A percentile compares a stretch with the other conserved stretches of the same genome.
Conservation (phyloP, 1,140 invertebrate genomes). For the Brachionus manjavacas region DNA sequence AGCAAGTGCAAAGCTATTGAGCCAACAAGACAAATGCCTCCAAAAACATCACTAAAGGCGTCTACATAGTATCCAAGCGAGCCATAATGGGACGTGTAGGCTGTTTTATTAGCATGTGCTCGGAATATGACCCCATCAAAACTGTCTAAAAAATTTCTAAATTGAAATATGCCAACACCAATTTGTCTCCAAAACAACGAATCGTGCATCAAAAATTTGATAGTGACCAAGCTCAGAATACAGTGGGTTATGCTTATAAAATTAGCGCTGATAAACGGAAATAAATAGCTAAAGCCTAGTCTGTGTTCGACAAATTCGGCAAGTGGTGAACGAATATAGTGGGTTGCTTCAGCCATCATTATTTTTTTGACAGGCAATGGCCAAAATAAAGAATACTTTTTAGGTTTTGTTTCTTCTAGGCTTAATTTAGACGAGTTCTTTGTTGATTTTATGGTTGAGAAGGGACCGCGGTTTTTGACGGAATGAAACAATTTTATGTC, state of each 20-base stretch:
- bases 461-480: constrained; percentile 47
- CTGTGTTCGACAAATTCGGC: constrained; percentile 50
- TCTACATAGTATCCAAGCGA: constrained; percentile 52
- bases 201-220: constrained; percentile 50
- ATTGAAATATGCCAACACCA: constrained; percentile 50
- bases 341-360: constrained; percentile 51
- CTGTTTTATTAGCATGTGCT: constrained; percentile 39
- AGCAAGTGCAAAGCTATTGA: constrained; percentile 27
- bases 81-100: constrained; percentile 48
- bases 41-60: constrained; percentile 48
- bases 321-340: constrained; percentile 50
- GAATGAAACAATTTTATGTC: constrained; percentile 49
- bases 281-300: constrained; percentile 50
- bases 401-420: neutral
- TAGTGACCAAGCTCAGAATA: constrained; percentile 47
- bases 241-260: constrained; percentile 51
- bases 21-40: constrained; percentile 47
- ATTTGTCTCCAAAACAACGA: constrained; percentile 48
- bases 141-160: constrained; percentile 51
- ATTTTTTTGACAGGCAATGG: constrained; percentile 51
- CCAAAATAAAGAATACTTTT: constrained; percentile 45
- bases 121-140: constrained; percentile 53
- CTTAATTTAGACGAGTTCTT: constrained; percentile 44
- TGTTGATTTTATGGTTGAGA: constrained; percentile 43
- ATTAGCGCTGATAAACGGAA: constrained; percentile 53